Evolutionary conservation across 2,113 vertebrate species (phyloP), one percentile per base, ranked within the genome.

Genomic region (Oxyura jamaicensis): DNA sequence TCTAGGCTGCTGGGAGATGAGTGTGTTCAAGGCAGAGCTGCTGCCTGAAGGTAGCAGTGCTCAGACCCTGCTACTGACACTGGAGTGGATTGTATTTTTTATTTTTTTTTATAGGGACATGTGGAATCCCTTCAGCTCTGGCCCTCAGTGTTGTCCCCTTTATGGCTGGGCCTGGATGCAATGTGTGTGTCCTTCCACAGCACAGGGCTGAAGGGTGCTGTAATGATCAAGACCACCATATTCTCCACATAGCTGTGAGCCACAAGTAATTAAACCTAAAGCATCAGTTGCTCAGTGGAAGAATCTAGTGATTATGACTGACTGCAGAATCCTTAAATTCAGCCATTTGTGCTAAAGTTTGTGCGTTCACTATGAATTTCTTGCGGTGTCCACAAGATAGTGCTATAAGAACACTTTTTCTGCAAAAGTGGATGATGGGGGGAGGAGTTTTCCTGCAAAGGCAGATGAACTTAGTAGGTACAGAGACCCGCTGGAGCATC

Each of bases 331-430:
- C 31, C 66, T 39, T 41, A 31, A 80, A 71, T 41, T 36, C 36
- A 53, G 20, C 13, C 0, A 0, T 35, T 81, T 75, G 8, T 56
- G 42, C 39, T 53, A 67, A 22, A 73, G 29, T 41, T 11, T 2
- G 3, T 78, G 63, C 6, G 10, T 65, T 83, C 35, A 3, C 26
- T 62, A 26, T 91, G 83, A 91, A 83, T 68, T 95, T 71, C 93
- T 79, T 68, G 39, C 23, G 68, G 9, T 18, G 56, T 22, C 94
- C 95, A 97, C 94, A 96, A 94, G 96, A 58, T 90, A 88, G 95
- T 83, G 85, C 91, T 93, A 16, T 86, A 26, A 59, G 75, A 96
- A 90, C 68, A 41, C 8, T 55, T 60, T 63, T 87, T 31, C 48
- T 72, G 41, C 29, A 91, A 91, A 90, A 76, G 66, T 29, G n/a